Conservation (phyloP, 1,140 invertebrate genomes). For the Pogonomyrmex barbatus region DNA sequence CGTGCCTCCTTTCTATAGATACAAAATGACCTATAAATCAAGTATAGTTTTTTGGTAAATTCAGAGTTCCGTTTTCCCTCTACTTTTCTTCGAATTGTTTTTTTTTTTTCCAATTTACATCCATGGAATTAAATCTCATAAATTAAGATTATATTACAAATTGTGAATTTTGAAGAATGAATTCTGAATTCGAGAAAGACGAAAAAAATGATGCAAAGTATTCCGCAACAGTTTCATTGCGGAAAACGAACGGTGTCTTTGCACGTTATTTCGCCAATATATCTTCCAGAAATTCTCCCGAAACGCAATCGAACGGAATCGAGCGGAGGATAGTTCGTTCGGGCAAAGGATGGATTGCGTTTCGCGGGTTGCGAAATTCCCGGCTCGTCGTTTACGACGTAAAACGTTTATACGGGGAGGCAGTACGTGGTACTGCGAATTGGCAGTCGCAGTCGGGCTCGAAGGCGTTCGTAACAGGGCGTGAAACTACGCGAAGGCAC, state of each 20-base stretch:
- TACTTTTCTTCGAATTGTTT: background rate
- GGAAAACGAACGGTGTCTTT: background rate
- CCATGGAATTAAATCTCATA: background rate
- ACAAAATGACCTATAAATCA: background rate
- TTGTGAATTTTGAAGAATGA: background rate
- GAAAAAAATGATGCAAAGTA: background rate
- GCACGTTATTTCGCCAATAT: background rate
- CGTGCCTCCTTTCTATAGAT: background rate
- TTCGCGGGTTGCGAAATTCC: slow-evolving; percentile 32
- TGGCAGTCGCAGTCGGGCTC: slow-evolving; percentile 35
- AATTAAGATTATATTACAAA: background rate
- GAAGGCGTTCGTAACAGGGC: slow-evolving; percentile 37
- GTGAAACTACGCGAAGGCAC: slow-evolving; percentile 64
- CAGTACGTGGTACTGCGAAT: slow-evolving; percentile 39
- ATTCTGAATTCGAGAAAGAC: background rate
- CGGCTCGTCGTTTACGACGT: slow-evolving; percentile 32
- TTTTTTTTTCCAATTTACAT: background rate
- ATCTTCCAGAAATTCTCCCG: slow-evolving; percentile 18
- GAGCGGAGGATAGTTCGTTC: background rate
- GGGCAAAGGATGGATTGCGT: slow-evolving; percentile 12
- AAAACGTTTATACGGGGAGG: slow-evolving; percentile 23
- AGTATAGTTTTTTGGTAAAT: background rate
- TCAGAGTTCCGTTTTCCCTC: background rate
- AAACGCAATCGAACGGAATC: slow-evolving; percentile 1
- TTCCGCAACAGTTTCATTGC: background rate